Evolutionary conservation across 2,797 vertebrate species (phyloP).

Genomic region (Vespertilio murinus): DNA sequence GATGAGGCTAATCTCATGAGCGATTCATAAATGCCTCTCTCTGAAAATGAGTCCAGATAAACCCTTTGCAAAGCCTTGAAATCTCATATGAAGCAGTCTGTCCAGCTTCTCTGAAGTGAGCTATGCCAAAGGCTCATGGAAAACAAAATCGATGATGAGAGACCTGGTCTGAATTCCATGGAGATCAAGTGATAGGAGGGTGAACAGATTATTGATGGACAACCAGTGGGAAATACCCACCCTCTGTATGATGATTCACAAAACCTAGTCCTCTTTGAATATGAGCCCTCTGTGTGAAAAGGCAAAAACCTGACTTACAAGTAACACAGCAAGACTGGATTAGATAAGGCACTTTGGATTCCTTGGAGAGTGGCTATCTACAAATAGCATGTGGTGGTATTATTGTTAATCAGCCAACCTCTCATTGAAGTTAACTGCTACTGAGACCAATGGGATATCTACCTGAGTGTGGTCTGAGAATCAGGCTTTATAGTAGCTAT

Average conservation of each 20-base stretch:
- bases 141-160: background rate
- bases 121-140: background rate
- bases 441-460: slow-evolving; percentile 4
- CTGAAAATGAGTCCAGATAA: background rate
- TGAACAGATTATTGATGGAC: background rate
- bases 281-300: slow-evolving; percentile 4
- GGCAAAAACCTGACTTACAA: background rate
- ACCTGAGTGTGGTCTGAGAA: slow-evolving; percentile 43
- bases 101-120: background rate
- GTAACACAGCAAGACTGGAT: slow-evolving; percentile 19
- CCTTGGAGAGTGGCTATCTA: slow-evolving; percentile 29
- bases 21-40: background rate
- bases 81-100: background rate
- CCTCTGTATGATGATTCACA: background rate
- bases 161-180: background rate
- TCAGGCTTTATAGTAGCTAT: background rate
- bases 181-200: background rate
- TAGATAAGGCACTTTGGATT: slow-evolving; percentile 48
- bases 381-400: slow-evolving; percentile 63
- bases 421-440: slow-evolving; percentile 64
- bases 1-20: background rate
- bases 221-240: background rate
- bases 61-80: background rate
- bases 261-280: background rate
- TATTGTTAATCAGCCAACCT: slow-evolving; percentile 68